These are phyloP conservation scores for Andrena minutula DNA, from an alignment of 2,888 invertebrate species.

Conservation along the genomic window DNA sequence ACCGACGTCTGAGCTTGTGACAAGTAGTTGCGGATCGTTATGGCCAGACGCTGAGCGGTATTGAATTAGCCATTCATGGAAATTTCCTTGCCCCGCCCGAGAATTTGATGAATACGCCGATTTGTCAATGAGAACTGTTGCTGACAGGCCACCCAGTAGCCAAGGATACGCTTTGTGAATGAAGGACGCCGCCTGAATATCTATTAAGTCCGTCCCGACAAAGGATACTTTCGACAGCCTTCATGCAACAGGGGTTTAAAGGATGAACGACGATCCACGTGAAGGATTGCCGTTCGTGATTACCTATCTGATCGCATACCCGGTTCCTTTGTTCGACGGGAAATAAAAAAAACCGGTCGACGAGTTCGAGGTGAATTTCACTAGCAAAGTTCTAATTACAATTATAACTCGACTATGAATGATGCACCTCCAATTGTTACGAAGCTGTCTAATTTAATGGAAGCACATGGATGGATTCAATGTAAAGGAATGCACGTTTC, in stretches of 20 bases:
- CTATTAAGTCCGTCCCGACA: conserved; percentile 21
- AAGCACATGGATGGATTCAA: too few species aligned
- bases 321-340: background rate
- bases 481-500: too few species aligned
- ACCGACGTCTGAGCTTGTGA: background rate
- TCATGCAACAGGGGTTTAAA: conserved; percentile 1
- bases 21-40: conserved; percentile 43
- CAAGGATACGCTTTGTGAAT: conserved; percentile 30
- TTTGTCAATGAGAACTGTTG: conserved; percentile 46
- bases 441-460: too few species aligned
- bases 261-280: background rate
- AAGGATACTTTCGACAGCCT: conserved; percentile 30
- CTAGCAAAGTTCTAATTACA: too few species aligned
- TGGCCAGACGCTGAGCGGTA: conserved; percentile 39
- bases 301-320: background rate
- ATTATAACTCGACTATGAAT: too few species aligned
- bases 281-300: background rate
- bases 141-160: conserved; percentile 24
- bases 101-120: conserved; percentile 37
- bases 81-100: conserved; percentile 16
- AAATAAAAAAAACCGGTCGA: background rate
- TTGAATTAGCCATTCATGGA: conserved; percentile 48
- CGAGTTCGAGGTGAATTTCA: too few species aligned
- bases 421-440: too few species aligned
- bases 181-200: conserved; percentile 39